phyloP scores from a whole-genome alignment of 2,797 vertebrate genomes.

The Premnoplex brunnescens region DNA sequence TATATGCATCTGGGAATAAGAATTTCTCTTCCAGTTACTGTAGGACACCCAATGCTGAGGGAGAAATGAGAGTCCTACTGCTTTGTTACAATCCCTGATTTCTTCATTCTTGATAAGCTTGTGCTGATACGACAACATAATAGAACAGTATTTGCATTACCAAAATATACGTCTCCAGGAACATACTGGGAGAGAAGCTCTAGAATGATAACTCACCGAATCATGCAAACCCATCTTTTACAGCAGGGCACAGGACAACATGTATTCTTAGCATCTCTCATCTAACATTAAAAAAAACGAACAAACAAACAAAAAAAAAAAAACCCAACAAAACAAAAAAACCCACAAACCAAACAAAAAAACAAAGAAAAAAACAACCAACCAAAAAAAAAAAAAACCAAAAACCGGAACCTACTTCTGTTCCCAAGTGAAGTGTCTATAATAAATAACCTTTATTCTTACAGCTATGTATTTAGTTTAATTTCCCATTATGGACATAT shows the following conservation, averaged over 20 bases:
- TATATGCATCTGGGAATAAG: slow-evolving; percentile 12
- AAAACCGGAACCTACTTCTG: neutral
- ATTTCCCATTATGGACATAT: neutral
- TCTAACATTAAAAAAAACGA: neutral
- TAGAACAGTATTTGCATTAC: neutral
- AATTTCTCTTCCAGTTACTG: neutral
- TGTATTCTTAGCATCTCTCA: neutral
- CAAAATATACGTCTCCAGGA: neutral
- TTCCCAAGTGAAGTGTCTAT: neutral
- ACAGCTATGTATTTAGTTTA: neutral
- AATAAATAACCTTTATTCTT: neutral
- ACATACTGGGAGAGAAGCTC: neutral
- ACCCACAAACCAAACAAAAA: too few species aligned
- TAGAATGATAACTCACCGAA: neutral
- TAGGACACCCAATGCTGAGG: neutral
- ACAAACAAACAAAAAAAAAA: too few species aligned
- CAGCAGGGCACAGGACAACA: neutral
- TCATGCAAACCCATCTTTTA: neutral
- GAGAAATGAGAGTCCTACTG: neutral
- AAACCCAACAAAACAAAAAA: too few species aligned
- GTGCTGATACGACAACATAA: neutral
- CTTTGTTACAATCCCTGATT: neutral
- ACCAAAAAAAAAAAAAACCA: too few species aligned
- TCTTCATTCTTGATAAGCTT: neutral
- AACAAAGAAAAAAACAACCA: neutral